Evolutionary conservation across 1,140 invertebrate species (phyloP).

Genomic region (Probaryconus sp.): DNA sequence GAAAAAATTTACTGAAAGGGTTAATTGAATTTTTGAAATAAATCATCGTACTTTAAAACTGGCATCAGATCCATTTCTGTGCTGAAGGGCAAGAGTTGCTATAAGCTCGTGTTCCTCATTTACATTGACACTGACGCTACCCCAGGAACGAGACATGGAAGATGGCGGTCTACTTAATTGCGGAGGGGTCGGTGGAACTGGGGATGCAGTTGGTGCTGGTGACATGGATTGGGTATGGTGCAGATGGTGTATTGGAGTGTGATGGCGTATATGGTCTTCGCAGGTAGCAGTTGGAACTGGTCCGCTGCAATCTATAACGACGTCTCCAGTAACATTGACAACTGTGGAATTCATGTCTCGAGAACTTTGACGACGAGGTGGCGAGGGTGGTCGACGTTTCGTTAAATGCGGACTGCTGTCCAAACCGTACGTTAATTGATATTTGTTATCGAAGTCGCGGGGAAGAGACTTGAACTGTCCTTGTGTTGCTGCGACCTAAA

Average conservation of each 20-base stretch:
- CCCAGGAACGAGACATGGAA: conserved; percentile 80
- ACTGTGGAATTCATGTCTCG: conserved; percentile 68
- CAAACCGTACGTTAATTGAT: conserved; percentile 75
- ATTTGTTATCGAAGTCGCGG: conserved; percentile 77
- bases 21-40: not conserved
- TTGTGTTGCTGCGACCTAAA: conserved; percentile 72
- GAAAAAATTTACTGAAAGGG: no score
- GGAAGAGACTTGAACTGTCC: conserved; percentile 76
- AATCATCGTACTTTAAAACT: conserved; percentile 86
- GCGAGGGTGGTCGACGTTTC: conserved; percentile 85
- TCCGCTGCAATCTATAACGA: conserved; percentile 78
- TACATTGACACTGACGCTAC: conserved; percentile 77
- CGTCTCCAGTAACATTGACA: conserved; percentile 65
- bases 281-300: conserved; percentile 75
- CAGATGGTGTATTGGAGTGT: conserved; percentile 66
- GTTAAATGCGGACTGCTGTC: conserved; percentile 75
- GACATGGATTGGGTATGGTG: conserved; percentile 78
- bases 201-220: conserved; percentile 71
- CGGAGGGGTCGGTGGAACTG: conserved; percentile 64
- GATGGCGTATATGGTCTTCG: conserved; percentile 71
- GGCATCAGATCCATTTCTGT: conserved; percentile 88
- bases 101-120: conserved; percentile 81
- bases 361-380: conserved; percentile 87
- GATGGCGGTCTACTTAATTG: conserved; percentile 75
- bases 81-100: conserved; percentile 83